phyloP scores from a whole-genome alignment of 1,140 invertebrate genomes.

The Papilio aristodemus region DNA sequence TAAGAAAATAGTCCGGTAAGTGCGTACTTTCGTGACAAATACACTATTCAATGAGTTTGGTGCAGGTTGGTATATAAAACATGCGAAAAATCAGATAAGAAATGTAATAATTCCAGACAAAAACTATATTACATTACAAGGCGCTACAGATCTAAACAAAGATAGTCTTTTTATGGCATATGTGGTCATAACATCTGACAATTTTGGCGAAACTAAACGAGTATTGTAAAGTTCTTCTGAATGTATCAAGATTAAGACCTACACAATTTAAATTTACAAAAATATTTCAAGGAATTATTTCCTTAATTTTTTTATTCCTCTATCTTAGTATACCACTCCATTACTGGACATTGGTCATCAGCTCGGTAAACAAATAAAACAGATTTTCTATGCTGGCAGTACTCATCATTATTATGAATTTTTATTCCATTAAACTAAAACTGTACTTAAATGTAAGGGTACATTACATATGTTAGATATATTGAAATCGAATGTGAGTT shows the following conservation, averaged over 20 bases:
- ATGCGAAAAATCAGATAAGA: constrained; percentile 4
- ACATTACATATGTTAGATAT: no score
- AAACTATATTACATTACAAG: neutral
- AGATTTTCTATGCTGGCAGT: no score
- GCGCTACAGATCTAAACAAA: neutral
- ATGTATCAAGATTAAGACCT: neutral
- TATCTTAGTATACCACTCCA: no score
- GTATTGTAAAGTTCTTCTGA: neutral
- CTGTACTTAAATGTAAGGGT: neutral
- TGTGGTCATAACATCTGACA: neutral
- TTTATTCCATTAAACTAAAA: neutral
- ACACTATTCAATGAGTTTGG: no score
- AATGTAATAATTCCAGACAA: neutral
- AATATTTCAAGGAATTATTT: neutral
- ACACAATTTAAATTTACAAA: neutral
- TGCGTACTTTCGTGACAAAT: no score
- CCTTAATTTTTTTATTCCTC: neutral
- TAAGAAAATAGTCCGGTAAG: no score
- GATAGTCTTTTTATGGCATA: neutral
- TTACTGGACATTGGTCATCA: no score
- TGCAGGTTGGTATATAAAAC: neutral
- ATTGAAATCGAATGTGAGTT: no score
- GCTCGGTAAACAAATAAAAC: no score
- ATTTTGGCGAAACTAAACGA: constrained; percentile 1
- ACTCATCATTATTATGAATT: no score